Evolutionary conservation across 2,797 vertebrate genomes (phyloP), one percentile per base, ranked within the genome.

Genomic region (Sparus aurata): DNA sequence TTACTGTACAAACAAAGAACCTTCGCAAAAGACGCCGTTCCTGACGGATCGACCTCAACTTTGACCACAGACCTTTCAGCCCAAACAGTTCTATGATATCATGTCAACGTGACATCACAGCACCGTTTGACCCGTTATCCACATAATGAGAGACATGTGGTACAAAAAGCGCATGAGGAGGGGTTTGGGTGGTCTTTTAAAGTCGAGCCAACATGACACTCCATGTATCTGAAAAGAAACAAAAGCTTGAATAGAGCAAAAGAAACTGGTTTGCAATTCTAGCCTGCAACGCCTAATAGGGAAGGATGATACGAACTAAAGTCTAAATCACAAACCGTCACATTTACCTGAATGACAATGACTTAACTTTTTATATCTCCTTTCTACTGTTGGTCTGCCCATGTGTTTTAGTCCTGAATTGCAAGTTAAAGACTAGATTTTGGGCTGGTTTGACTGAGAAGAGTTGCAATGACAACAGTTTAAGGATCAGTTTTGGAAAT

Each of bases 71-170:
- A 73, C 78, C 58, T 75, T 64, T 70, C 30, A 38, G 54, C 9
- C 3, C 23, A 49, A 66, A 9, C 20, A 2, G 25, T 71, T 67
- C 34, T 0, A 20, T 58, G 12, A 58, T 30, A 17, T 15, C 17
- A 5, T 20, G 23, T 57, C 18, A 43, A 69, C 43, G 25, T 64
- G 57, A 73, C 30, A 6, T 63, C 69, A 80, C 13, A 50, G 13
- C 54, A 9, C 23, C 18, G 13, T 46, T 57, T 43, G 46, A 60
- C 79, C 76, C 1, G 12, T 12, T 47, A 12, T 54, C 58, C 27
- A 2, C 54, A 64, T 67, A 82, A 87, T 61, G 62, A 71, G 63
- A 17, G 3, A 41, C 82, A 76, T n/a, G 41, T 49, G 79, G 49
- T 12, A 15, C 18, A 17, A 55, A 30, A 38, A 25, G 38, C 38